Evolutionary conservation across 2,797 vertebrate species (phyloP).

Genomic region (Pampus argenteus): DNA sequence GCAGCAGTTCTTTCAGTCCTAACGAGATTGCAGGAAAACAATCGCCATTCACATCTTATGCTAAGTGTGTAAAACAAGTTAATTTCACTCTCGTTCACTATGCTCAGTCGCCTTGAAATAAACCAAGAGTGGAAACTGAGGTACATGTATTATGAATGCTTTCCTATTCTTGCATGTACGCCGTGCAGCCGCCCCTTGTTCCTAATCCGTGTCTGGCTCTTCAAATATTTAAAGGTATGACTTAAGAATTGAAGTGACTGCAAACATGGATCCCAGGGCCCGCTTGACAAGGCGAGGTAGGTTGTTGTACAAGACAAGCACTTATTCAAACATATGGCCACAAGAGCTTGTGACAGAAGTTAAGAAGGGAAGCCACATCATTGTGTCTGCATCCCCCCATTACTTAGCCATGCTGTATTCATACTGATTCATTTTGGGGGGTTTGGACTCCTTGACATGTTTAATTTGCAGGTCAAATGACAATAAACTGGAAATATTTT

Average conservation of each 20-base stretch:
- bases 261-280: constrained; percentile 56
- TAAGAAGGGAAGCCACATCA: constrained; percentile 6
- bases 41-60: constrained; percentile 17
- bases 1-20: not conserved
- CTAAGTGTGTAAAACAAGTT: constrained; percentile 49
- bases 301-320: constrained; percentile 58
- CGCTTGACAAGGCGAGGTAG: constrained; percentile 33
- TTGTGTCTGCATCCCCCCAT: not conserved
- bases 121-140: constrained; percentile 42
- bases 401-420: not conserved
- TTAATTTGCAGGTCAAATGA: not conserved
- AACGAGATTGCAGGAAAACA: not conserved
- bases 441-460: not conserved
- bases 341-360: constrained; percentile 11
- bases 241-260: constrained; percentile 64
- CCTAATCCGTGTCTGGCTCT: constrained; percentile 62
- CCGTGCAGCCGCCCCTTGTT: constrained; percentile 43
- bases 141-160: constrained; percentile 59
- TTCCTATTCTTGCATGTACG: constrained; percentile 47
- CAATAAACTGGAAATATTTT: not conserved
- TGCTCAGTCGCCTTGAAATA: constrained; percentile 52
- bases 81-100: not conserved
- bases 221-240: constrained; percentile 75
- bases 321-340: constrained; percentile 62
- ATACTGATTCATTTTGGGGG: not conserved